These are phyloP conservation scores for Acanthurus lineatus DNA, from an alignment of 2,797 vertebrate genomes.

Conservation along the genomic window DNA sequence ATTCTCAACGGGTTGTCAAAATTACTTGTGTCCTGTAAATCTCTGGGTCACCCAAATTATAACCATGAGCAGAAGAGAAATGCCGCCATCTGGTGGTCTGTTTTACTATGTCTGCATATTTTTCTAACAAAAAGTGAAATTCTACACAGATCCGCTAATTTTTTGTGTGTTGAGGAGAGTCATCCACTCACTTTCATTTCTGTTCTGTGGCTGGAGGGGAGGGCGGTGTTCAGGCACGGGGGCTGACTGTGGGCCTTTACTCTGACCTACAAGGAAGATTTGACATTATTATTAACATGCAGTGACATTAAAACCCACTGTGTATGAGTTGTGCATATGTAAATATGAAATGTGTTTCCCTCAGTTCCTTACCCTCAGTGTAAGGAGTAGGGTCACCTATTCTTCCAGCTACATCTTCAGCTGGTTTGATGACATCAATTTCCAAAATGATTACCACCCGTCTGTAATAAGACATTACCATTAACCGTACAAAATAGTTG, in stretches of 20 bases:
- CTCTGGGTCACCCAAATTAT: neutral
- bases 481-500: neutral
- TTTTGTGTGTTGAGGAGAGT: neutral
- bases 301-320: neutral
- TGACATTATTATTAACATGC: neutral
- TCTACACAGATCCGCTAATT: neutral
- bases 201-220: slow-evolving; percentile 78
- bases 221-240: slow-evolving; percentile 61
- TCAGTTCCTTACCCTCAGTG: slow-evolving; percentile 88
- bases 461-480: slow-evolving; percentile 74
- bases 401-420: slow-evolving; percentile 85
- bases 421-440: slow-evolving; percentile 89
- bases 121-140: neutral
- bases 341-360: neutral
- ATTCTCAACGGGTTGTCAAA: slow-evolving; percentile 21
- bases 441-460: slow-evolving; percentile 96
- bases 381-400: slow-evolving; percentile 94
- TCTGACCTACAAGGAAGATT: slow-evolving; percentile 72
- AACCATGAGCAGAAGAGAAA: slow-evolving; percentile 31
- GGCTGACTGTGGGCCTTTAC: slow-evolving; percentile 71
- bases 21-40: slow-evolving; percentile 35
- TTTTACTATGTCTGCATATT: neutral
- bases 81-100: slow-evolving; percentile 78
- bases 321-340: neutral
- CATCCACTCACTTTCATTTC: slow-evolving; percentile 73